Conservation (phyloP, 2,888 invertebrate genomes). For the Cancer borealis region DNA sequence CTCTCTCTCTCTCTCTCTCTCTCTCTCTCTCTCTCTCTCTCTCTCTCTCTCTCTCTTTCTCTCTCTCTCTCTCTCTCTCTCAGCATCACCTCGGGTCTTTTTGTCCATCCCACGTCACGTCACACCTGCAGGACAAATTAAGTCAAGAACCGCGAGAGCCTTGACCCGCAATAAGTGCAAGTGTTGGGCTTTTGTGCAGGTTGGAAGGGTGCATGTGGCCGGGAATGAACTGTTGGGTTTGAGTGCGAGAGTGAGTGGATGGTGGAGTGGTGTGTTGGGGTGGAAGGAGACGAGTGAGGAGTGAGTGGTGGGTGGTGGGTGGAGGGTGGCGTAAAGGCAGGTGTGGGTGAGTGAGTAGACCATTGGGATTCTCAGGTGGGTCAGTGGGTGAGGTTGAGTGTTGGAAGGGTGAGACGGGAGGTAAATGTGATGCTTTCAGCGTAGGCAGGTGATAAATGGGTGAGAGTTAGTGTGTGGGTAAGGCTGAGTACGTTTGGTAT, state of each 20-base stretch:
- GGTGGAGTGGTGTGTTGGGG: neutral
- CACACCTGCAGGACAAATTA: slow-evolving; percentile 3
- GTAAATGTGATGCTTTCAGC: neutral
- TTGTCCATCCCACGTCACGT: neutral
- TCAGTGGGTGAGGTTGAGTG: neutral
- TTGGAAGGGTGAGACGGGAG: neutral
- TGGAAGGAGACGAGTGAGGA: too few relatives aligned
- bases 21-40: slow-evolving; percentile 2
- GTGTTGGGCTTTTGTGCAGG: neutral
- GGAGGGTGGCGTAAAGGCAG: too few relatives aligned
- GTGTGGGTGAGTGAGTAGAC: too few relatives aligned
- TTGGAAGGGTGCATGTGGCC: neutral
- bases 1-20: neutral
- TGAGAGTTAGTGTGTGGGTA: neutral
- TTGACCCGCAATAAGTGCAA: neutral
- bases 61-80: slow-evolving; percentile 11
- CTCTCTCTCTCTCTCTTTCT: neutral
- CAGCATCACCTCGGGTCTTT: neutral
- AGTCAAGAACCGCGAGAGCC: neutral
- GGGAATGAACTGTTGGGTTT: neutral
- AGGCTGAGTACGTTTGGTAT: neutral
- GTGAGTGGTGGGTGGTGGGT: too few relatives aligned
- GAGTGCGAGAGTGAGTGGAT: neutral
- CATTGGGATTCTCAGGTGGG: neutral
- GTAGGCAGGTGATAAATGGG: neutral